Percentiles rank a stretch among this genome's conserved stretches.
Conservation (phyloP, 2,113 vertebrate species). For the Ovibos moschatus region DNA sequence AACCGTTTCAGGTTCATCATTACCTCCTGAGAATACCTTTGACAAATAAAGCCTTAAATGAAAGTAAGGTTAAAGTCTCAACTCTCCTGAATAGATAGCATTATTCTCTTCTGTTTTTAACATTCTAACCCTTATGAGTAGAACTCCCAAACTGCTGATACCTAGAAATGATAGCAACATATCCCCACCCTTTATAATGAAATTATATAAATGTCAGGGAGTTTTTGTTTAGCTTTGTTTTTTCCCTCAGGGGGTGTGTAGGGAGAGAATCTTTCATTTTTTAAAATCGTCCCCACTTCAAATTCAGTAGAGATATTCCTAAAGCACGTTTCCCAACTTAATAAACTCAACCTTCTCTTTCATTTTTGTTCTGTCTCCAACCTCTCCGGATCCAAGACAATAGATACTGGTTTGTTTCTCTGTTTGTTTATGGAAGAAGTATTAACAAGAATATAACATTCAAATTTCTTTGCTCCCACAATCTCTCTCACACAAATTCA, state of each 20-base stretch:
- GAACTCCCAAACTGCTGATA: background rate
- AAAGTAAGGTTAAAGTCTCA: background rate
- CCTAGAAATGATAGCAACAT: background rate
- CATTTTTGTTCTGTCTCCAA: background rate
- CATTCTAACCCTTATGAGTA: background rate
- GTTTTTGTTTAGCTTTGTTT: background rate
- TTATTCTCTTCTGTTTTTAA: constrained; percentile 6
- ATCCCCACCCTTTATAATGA: background rate
- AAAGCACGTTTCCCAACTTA: background rate
- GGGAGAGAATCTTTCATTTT: background rate
- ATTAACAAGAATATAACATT: background rate
- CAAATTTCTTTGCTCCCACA: background rate
- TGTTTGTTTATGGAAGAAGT: background rate
- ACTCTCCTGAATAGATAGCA: background rate
- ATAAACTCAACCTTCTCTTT: background rate
- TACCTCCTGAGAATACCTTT: constrained; percentile 45
- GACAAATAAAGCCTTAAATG: constrained; percentile 31
- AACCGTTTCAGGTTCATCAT: background rate
- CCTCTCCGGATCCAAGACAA: background rate
- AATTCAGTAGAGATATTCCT: background rate
- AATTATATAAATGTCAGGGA: background rate
- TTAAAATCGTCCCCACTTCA: background rate
- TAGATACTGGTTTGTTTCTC: background rate
- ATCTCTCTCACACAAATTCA: background rate
- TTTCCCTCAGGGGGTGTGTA: background rate